Evolutionary conservation across 2,113 vertebrate species (phyloP).

Genomic region (Dasyurus viverrinus): DNA sequence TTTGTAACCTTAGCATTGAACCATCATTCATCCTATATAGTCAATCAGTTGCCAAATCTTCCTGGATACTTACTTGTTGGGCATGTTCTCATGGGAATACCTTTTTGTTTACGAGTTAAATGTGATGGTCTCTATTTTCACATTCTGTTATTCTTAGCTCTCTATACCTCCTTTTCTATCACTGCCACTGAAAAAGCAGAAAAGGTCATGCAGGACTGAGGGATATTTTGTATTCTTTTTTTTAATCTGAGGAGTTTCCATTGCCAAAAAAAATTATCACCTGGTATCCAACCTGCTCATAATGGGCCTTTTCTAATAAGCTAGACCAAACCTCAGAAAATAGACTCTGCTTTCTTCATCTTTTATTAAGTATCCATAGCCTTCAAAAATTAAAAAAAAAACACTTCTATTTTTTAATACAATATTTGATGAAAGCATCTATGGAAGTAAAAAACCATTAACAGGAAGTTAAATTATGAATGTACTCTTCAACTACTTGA

Average conservation of each 20-base stretch:
- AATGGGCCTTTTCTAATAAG: not conserved
- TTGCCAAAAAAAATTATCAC: not conserved
- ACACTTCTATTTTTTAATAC: not conserved
- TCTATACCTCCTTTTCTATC: not conserved
- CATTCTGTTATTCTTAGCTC: not conserved
- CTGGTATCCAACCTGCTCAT: not conserved
- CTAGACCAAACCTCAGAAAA: not conserved
- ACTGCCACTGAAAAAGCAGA: not conserved
- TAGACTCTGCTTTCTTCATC: not conserved
- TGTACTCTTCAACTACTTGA: not conserved
- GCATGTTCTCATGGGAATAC: not conserved
- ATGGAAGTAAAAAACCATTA: not conserved
- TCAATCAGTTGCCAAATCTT: not conserved
- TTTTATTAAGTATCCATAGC: not conserved
- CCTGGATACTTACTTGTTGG: too few species aligned
- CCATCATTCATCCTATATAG: not conserved
- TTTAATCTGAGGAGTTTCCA: not conserved
- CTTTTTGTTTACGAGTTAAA: not conserved
- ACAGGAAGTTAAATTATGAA: not conserved
- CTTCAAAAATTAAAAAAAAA: not conserved
- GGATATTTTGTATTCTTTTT: not conserved
- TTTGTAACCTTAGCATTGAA: not conserved
- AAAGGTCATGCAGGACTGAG: not conserved
- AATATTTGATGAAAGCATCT: not conserved
- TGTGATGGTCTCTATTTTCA: not conserved